phyloP scores from a whole-genome alignment of 2,113 vertebrate genomes.

The Barnardius zonarius region DNA sequence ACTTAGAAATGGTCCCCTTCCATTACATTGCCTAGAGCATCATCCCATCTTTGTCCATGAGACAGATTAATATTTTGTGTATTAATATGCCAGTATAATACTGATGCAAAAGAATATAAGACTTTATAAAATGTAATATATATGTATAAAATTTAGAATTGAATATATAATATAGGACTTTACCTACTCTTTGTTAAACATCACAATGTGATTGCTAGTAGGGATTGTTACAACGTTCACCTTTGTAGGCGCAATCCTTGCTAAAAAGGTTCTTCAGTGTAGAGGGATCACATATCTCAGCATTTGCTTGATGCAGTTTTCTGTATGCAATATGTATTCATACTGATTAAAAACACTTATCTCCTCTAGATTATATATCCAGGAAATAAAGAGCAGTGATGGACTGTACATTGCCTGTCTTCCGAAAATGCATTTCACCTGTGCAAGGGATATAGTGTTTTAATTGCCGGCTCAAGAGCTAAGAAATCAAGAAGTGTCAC shows the following conservation, averaged over 20 bases:
- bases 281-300: background rate
- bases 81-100: background rate
- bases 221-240: background rate
- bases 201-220: background rate
- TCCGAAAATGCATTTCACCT: background rate
- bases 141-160: background rate
- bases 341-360: background rate
- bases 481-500: background rate
- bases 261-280: background rate
- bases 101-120: background rate
- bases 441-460: background rate
- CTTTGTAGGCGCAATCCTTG: background rate
- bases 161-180: background rate
- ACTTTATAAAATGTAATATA: background rate
- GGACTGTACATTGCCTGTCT: background rate
- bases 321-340: background rate
- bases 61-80: background rate
- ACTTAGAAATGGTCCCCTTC: background rate
- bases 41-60: background rate
- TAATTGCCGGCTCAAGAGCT: background rate
- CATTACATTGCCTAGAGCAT: background rate
- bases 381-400: background rate
- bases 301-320: background rate
- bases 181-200: background rate
- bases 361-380: background rate